Conservation (phyloP, 2,888 invertebrate species). For the Desoria tigrina region DNA sequence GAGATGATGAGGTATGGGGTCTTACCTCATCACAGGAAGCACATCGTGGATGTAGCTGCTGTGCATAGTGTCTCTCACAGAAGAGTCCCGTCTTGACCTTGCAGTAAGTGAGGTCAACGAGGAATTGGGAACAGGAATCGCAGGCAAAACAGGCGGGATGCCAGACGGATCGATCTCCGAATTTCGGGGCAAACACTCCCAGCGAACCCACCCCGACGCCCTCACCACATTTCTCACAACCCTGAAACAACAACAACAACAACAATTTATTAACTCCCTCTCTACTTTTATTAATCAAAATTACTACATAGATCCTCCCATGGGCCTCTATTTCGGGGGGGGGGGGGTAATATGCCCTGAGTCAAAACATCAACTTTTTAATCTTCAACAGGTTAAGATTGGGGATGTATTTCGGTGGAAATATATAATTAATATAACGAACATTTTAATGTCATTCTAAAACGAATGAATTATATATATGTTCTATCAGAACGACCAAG, state of each 20-base stretch:
- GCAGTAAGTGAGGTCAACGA: conserved; percentile 96
- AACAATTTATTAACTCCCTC: background rate
- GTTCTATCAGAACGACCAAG: too few relatives aligned
- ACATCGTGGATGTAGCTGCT: conserved; percentile 91
- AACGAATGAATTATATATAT: too few relatives aligned
- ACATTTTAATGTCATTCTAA: too few relatives aligned
- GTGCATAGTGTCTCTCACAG: conserved; percentile 96
- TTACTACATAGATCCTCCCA: too few relatives aligned
- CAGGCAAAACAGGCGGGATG: conserved; percentile 94
- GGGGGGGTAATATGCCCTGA: too few relatives aligned
- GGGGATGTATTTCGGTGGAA: too few relatives aligned
- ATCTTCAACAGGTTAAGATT: too few relatives aligned
- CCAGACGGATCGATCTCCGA: conserved; percentile 75
- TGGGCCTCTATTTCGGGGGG: too few relatives aligned
- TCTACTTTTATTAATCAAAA: background rate
- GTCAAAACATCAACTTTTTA: too few relatives aligned
- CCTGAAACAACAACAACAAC: conserved; percentile 59
- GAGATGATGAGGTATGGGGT: too few relatives aligned
- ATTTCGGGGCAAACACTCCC: conserved; percentile 80
- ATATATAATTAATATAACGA: too few relatives aligned
- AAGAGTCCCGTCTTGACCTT: conserved; percentile 82
- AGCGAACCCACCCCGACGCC: conserved; percentile 77
- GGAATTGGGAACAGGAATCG: conserved; percentile 75
- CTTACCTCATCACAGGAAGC: conserved; percentile 95
- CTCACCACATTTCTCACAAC: conserved; percentile 81